Base-by-base conservation (phyloP, 2,797 vertebrate species). In the Acrossocheilus fasciatus region DNA sequence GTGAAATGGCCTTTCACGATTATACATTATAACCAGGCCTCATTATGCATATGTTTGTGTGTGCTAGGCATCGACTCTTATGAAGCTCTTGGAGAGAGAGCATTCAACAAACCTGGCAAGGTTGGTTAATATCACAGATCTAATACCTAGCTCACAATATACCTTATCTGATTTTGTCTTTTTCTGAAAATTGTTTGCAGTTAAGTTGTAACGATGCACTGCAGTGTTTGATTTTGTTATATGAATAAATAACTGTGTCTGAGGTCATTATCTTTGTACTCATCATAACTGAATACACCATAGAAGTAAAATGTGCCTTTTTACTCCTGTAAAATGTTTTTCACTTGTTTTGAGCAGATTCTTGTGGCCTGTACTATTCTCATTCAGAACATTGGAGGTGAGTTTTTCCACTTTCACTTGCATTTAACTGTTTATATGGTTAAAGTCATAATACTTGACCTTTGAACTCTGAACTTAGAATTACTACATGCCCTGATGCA, bases 361-460 rank as follows among this genome's bases (percentile, higher is more conserved):
- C 64, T 97, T 86, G 98, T 98, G 91, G 98, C 95, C 89, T 90
- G 94, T 86, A 95, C 95, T 62, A 97, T 99, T 94, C 91, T 99
- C 80, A 95, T 98, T 92, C 98, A 99, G 95, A 99, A 99, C 91
- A 95, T 98, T 78, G 98, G 98, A 89, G 98, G 98, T 99, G 96
- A 97, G 97, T 89, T 23, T 86, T 84, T 59, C 20, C 20, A 0
- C 1, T 84, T 86, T 89, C 41, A 78, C 57, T 50, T 84, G 5
- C 30, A 30, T 39, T 59, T 23, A 17, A 45, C 2, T 18, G 14
- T 77, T 34, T 26, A 30, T 20, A 30, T 10, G 6, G 34, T 54
- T 50, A 18, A 84, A 75, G 10, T 39, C 12, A 50, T 30, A 34
- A 36, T 18, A 17, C 41, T 14, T 64, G 1, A n/a, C 18, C 11